phyloP scores from a whole-genome alignment of 2,888 invertebrate genomes.

The Exephanes ischioxanthus region DNA sequence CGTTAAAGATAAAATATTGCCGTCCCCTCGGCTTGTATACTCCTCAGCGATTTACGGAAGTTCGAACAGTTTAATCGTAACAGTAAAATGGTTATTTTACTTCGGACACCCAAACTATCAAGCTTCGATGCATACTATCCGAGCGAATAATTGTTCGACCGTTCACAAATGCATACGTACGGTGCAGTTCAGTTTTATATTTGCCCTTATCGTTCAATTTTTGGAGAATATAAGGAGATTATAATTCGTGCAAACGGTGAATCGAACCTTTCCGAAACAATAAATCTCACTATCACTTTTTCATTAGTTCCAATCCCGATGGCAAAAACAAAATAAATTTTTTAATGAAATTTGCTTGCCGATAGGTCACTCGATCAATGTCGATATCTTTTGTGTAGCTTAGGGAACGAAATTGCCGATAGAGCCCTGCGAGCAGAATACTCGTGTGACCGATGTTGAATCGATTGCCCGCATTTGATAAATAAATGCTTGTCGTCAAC shows the following conservation, averaged over 20 bases:
- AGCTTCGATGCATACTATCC: background rate
- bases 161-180: too few relatives aligned
- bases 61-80: background rate
- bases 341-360: background rate
- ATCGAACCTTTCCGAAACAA: background rate
- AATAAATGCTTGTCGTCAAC: constrained; percentile 28
- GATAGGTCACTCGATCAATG: background rate
- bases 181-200: background rate
- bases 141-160: too few relatives aligned
- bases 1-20: constrained; percentile 24
- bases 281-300: background rate
- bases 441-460: constrained; percentile 16
- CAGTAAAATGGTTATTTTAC: background rate
- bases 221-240: background rate
- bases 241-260: background rate
- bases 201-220: background rate
- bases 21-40: background rate
- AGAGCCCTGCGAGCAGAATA: constrained; percentile 18
- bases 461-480: constrained; percentile 44
- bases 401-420: constrained; percentile 1
- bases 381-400: background rate
- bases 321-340: background rate
- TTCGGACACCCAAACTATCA: background rate
- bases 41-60: background rate
- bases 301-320: background rate